Evolutionary conservation across 2,797 vertebrate genomes (phyloP).

Genomic region (Platalea minor): DNA sequence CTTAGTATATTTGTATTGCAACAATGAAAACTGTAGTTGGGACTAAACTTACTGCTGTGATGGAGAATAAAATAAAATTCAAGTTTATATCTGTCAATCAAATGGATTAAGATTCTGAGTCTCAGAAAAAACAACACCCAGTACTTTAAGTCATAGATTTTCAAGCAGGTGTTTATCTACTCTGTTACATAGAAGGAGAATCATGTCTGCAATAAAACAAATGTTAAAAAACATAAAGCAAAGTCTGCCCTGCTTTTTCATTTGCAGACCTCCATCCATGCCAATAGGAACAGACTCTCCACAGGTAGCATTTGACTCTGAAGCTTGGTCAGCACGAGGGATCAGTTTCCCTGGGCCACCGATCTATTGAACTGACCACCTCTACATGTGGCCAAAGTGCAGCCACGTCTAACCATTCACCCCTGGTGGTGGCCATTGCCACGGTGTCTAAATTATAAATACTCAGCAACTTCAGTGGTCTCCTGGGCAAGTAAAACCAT

Average conservation of each 20-base stretch:
- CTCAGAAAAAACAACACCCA: neutral
- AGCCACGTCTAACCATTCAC: fast-evolving
- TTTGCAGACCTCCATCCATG: neutral
- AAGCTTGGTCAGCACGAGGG: neutral
- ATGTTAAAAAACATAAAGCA: neutral
- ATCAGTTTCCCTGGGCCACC: neutral
- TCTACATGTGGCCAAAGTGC: neutral
- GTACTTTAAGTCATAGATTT: neutral
- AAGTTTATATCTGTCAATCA: neutral
- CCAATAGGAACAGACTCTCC: neutral
- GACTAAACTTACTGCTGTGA: conserved; percentile 2
- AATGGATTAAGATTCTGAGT: neutral
- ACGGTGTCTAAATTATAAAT: neutral
- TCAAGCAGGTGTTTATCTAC: neutral
- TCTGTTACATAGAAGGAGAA: neutral
- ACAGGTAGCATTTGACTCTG: fast-evolving
- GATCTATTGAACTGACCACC: neutral
- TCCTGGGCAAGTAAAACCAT: neutral
- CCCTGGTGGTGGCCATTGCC: neutral
- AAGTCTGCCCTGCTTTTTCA: neutral
- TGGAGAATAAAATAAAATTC: neutral
- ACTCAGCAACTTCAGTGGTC: neutral
- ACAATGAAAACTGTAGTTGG: neutral
- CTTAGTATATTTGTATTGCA: neutral
- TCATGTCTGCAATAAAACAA: neutral